A percentile compares a stretch with the other conserved stretches of the same genome.
Conservation (phyloP, 1,140 invertebrate species). For the Zaprionus davidi region DNA sequence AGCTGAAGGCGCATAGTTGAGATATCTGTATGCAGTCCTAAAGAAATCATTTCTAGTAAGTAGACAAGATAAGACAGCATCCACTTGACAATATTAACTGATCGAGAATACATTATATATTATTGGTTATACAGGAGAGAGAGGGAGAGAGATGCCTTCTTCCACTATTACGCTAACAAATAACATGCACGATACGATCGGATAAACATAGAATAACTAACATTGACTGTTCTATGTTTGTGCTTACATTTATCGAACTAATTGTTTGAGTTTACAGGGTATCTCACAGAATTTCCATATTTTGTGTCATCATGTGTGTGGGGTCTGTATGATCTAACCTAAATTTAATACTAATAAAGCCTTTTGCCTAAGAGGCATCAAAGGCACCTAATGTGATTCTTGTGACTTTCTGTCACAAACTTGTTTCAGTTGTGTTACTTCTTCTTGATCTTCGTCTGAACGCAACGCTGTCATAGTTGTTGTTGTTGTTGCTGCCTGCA, state of each 20-base stretch:
- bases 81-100: neutral
- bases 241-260: constrained; percentile 3
- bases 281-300: neutral
- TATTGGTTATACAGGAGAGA: neutral
- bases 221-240: neutral
- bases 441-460: neutral
- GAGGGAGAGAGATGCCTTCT: neutral
- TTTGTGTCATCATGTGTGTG: neutral
- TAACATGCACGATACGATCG: neutral
- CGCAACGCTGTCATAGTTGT: constrained; percentile 1
- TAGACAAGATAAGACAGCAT: neutral
- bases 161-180: neutral
- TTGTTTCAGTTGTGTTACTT: neutral
- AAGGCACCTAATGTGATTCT: neutral
- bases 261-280: neutral
- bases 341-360: neutral
- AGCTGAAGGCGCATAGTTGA: too few species aligned
- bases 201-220: constrained; percentile 6
- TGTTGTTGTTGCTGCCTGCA: constrained; percentile 12
- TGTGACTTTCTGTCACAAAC: neutral
- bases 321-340: neutral
- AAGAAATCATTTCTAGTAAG: too few species aligned
- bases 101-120: constrained; percentile 5
- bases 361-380: neutral
- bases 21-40: too few species aligned